Evolutionary conservation across 2,113 vertebrate genomes (phyloP), one percentile per base, ranked within the genome.

Genomic region (Aptenodytes forsteri): DNA sequence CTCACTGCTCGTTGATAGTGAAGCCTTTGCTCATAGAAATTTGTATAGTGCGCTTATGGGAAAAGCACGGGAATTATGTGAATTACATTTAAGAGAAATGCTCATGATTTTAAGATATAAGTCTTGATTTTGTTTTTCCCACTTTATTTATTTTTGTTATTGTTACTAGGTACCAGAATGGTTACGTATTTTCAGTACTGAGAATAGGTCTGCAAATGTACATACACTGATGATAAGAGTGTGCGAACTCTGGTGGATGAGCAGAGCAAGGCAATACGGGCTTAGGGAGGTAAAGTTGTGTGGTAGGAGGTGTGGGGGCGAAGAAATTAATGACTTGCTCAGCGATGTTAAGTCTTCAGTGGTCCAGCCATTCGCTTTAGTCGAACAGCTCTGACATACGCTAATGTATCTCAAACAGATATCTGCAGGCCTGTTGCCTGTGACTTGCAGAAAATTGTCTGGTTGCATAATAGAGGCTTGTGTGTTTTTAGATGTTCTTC

Each of bases 331-430:
- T 55, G 9, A 29, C 27, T 72, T 61, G 40, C 30, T 83, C 27
- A 22, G 23, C 44, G 29, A 8, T n/a, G 46, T 36, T 32, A 50
- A 75, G 46, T 36, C n/a, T 49, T 44, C 52, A n/a, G 50, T 34
- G 21, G 32, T 47, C 40, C n/a, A 71, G 15, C 26, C 29, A 5
- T 70, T 50, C 3, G 1, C 32, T 50, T 32, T 14, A n/a, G 49
- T 22, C 1, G 1, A 49, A 14, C 65, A 87, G 32, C 70, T 72
- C 70, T 72, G 58, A 26, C 0, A 0, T 66, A n/a, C 5, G 1
- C 12, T 59, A 5, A 7, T 13, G 40, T 4, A 10, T 42, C 40
- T 86, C 50, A 52, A 12, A 25, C 13, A 19, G 55, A 2, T 56
- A 5, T 11, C 42, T 61, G 54, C 40, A 36, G 59, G 26, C 18